A percentile compares a stretch with the other conserved stretches of the same genome.
Conservation (phyloP, 2,113 vertebrate genomes). For the Onychostoma macrolepis region DNA sequence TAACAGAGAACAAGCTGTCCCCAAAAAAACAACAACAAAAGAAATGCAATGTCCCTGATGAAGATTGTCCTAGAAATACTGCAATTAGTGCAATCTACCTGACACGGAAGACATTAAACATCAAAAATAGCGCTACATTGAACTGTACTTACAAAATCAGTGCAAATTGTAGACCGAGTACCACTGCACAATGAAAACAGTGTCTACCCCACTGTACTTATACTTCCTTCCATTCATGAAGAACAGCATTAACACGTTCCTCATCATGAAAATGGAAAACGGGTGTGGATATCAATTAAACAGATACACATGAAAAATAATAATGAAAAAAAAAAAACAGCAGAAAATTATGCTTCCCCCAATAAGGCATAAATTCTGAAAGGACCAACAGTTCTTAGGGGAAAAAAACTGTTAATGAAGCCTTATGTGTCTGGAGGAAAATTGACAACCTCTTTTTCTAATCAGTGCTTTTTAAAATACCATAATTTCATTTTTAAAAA, state of each 20-base stretch:
- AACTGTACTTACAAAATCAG: slow-evolving; percentile 50
- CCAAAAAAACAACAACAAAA: neutral
- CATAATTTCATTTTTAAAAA: neutral
- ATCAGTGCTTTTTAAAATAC: neutral
- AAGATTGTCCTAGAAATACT: slow-evolving; percentile 78
- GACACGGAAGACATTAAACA: slow-evolving; percentile 85
- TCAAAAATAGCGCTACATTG: slow-evolving; percentile 71
- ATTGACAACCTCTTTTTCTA: neutral
- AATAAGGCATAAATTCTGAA: neutral
- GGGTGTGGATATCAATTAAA: neutral
- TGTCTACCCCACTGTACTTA: neutral
- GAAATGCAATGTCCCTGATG: slow-evolving; percentile 29
- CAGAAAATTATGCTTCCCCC: neutral
- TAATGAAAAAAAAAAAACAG: neutral
- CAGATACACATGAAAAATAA: neutral
- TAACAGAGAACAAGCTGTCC: neutral
- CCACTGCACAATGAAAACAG: slow-evolving; percentile 10
- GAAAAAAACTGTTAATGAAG: neutral
- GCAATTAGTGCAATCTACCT: slow-evolving; percentile 89
- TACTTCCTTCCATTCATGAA: neutral
- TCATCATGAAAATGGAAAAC: neutral
- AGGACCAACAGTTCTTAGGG: neutral
- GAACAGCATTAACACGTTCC: neutral
- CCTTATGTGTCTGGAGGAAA: neutral
- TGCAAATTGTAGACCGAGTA: slow-evolving; percentile 39